Percentiles rank a stretch among this genome's conserved stretches.
Conservation (phyloP, 1,140 invertebrate genomes). For the Colletes latitarsis region DNA sequence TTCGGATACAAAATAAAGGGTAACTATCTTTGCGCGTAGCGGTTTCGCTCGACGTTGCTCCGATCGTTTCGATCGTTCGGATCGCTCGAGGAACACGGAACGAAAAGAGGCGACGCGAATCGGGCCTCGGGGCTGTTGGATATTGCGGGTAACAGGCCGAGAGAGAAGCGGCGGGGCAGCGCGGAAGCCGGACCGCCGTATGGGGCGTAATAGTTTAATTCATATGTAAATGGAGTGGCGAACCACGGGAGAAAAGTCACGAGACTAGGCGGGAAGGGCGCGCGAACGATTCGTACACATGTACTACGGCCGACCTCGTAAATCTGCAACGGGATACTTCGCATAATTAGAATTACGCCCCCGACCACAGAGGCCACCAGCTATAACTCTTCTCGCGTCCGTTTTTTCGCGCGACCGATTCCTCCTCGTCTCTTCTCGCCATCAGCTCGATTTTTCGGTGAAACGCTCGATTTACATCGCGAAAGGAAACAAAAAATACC, state of each 20-base stretch:
- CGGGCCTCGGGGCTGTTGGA: background rate
- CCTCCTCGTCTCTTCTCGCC: background rate
- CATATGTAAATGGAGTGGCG: conserved; percentile 77
- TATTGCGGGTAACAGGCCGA: background rate
- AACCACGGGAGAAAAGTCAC: conserved; percentile 60
- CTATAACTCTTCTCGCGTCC: background rate
- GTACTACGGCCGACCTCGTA: conserved; percentile 72
- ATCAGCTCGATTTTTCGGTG: background rate
- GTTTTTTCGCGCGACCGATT: conserved; percentile 12
- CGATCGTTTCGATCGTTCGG: background rate
- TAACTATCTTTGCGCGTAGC: conserved; percentile 13
- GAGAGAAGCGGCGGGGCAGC: background rate
- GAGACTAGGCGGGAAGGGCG: conserved; percentile 57
- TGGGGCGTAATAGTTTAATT: conserved; percentile 77
- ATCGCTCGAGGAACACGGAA: background rate
- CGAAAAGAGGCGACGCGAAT: background rate
- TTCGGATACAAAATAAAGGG: conserved; percentile 63
- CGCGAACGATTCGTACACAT: conserved; percentile 63
- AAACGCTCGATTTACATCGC: background rate
- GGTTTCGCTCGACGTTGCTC: background rate
- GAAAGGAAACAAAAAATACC: too few species aligned
- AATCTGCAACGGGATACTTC: conserved; percentile 77
- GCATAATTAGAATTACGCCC: conserved; percentile 75
- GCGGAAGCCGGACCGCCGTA: background rate
- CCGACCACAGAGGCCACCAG: conserved; percentile 35